phyloP scores from a whole-genome alignment of 2,113 vertebrate species.

The Pycnonotus jocosus region DNA sequence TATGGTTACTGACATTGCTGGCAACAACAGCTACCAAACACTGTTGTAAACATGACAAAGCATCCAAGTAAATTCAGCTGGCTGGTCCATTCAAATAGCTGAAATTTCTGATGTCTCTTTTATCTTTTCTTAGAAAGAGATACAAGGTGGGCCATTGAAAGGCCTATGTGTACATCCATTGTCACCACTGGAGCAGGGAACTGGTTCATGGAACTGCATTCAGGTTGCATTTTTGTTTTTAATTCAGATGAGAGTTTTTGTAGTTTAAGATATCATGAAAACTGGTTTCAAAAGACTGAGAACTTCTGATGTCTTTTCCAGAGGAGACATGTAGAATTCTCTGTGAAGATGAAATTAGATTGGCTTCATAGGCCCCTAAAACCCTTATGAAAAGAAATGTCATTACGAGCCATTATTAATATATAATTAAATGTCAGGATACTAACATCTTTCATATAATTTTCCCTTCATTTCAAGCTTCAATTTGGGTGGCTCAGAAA shows the following conservation, averaged over 20 bases:
- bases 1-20: neutral
- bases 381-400: neutral
- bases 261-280: neutral
- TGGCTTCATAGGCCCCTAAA: neutral
- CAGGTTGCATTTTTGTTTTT: neutral
- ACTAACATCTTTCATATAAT: fast-evolving
- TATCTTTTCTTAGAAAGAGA: neutral
- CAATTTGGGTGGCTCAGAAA: neutral
- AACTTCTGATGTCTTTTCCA: neutral
- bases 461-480: neutral
- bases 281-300: neutral
- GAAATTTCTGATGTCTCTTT: neutral
- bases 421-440: neutral
- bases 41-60: neutral
- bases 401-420: neutral
- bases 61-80: neutral
- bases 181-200: neutral
- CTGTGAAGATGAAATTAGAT: neutral
- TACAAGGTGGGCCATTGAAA: neutral
- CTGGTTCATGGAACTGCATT: neutral
- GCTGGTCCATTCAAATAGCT: neutral
- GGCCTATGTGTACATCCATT: fast-evolving
- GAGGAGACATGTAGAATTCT: neutral
- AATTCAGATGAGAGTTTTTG: neutral
- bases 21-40: neutral